phyloP scores from a whole-genome alignment of 2,797 vertebrate species.

The Enteromius anoplus region DNA sequence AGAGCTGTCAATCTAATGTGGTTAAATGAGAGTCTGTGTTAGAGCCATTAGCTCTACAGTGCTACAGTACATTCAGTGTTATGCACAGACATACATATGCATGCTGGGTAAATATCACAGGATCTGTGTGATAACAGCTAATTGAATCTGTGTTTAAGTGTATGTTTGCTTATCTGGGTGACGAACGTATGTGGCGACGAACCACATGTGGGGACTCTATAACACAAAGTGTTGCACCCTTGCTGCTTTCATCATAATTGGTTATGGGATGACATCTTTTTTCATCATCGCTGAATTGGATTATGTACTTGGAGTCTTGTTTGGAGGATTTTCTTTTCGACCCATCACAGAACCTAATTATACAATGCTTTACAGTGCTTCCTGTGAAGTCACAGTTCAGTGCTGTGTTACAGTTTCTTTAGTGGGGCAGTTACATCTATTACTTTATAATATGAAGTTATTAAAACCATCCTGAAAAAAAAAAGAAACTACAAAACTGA shows the following conservation, averaged over 20 bases:
- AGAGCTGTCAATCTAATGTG: neutral
- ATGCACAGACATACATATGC: constrained; percentile 16
- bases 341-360: constrained; percentile 51
- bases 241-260: constrained; percentile 54
- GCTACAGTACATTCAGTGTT: neutral
- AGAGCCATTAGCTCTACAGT: neutral
- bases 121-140: constrained; percentile 26
- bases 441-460: neutral
- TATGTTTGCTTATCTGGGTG: constrained; percentile 33
- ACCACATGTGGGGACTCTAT: constrained; percentile 37
- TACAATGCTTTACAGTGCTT: constrained; percentile 36
- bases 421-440: constrained; percentile 19
- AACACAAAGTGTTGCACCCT: constrained; percentile 37
- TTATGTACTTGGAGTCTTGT: constrained; percentile 47
- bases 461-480: neutral
- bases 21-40: neutral
- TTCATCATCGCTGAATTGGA: constrained; percentile 52
- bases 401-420: constrained; percentile 3
- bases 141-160: constrained; percentile 41
- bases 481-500: neutral
- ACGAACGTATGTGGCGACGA: constrained; percentile 24
- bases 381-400: constrained; percentile 48
- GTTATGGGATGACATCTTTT: constrained; percentile 55
- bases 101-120: constrained; percentile 22
- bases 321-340: constrained; percentile 28